Conservation (phyloP, 1,140 invertebrate species). For the Zaprionus capensis region DNA sequence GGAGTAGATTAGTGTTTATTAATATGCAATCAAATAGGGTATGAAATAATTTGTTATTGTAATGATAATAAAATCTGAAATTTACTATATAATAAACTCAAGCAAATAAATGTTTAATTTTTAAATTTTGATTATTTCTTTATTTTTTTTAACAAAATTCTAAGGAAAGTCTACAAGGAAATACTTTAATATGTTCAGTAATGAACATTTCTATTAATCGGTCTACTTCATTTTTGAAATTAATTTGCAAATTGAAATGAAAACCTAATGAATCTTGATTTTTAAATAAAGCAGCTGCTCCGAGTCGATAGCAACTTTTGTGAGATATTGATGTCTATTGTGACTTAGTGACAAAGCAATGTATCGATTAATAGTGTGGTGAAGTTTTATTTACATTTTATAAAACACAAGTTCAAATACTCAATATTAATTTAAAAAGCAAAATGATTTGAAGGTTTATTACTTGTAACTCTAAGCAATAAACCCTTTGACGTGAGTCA, state of each 20-base stretch:
- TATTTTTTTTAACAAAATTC: not conserved
- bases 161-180: not conserved
- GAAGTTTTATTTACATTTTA: not conserved
- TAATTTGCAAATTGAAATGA: not conserved
- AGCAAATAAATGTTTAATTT: not conserved
- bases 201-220: not conserved
- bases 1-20: slow-evolving; percentile 29
- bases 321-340: not conserved
- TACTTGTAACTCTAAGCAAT: not conserved
- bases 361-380: not conserved
- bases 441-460: not conserved
- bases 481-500: not conserved
- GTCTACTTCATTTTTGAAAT: not conserved
- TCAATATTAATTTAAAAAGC: not conserved
- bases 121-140: not conserved
- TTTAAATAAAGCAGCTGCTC: not conserved
- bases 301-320: not conserved
- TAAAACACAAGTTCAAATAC: not conserved
- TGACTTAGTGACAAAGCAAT: not conserved
- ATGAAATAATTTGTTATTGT: not conserved
- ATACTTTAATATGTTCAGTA: not conserved
- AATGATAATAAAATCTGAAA: not conserved
- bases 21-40: not conserved
- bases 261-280: not conserved
- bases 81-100: not conserved